phyloP scores from a whole-genome alignment of 2,888 invertebrate genomes.

The Limnephilus lunatus region DNA sequence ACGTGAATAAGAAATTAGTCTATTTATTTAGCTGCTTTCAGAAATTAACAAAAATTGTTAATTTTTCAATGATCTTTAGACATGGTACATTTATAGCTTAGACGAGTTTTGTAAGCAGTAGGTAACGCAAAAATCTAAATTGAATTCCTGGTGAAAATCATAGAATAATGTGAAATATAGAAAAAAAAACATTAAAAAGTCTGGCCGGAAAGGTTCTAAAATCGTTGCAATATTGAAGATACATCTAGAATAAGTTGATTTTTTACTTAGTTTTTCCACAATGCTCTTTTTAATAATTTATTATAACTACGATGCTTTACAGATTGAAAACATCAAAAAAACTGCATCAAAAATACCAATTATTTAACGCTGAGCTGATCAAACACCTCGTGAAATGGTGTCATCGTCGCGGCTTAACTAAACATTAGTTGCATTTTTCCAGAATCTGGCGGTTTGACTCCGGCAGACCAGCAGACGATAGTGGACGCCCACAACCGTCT shows the following conservation, averaged over 20 bases:
- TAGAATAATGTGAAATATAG: not conserved
- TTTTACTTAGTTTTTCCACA: not conserved
- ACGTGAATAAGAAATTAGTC: not conserved
- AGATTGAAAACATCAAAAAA: not conserved
- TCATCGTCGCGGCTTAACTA: not conserved
- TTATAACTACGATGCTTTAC: not conserved
- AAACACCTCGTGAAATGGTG: not conserved
- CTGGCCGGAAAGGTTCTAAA: not conserved
- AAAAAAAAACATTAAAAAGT: not conserved
- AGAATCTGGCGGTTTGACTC: slow-evolving; percentile 83
- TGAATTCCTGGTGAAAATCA: not conserved
- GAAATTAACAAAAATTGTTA: not conserved
- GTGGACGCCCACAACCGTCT: slow-evolving; percentile 89
- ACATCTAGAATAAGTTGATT: not conserved
- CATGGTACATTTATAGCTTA: not conserved
- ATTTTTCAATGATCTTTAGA: not conserved
- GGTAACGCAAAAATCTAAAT: not conserved
- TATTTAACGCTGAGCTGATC: not conserved
- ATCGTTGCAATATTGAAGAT: not conserved
- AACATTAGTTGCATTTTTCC: slow-evolving; percentile 67
- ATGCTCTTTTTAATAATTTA: too few relatives aligned
- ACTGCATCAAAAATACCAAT: not conserved
- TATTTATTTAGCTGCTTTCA: not conserved
- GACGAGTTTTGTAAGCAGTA: not conserved
- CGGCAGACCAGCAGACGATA: slow-evolving; percentile 85